A percentile compares a stretch with the other conserved stretches of the same genome.
These are phyloP conservation scores for Agonopterix arenella DNA, from an alignment of 2,888 invertebrate genomes.

Conservation along the genomic window DNA sequence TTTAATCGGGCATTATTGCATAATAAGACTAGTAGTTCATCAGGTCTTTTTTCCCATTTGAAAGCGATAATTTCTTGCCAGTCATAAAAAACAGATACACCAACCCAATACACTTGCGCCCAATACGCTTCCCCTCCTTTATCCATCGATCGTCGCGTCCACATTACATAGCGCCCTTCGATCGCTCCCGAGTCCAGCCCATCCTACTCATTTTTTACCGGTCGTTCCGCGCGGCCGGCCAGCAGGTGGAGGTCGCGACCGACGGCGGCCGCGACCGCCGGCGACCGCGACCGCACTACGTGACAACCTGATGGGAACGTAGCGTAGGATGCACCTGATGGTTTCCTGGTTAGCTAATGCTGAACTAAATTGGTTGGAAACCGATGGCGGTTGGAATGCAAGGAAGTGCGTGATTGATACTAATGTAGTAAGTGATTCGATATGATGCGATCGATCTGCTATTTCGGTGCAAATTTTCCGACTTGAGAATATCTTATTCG, in stretches of 20 bases:
- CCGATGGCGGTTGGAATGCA: background rate
- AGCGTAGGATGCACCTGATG: slow-evolving; percentile 31
- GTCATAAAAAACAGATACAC: too few species aligned
- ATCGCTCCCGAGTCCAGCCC: background rate
- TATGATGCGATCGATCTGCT: too few species aligned
- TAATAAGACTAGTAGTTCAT: too few species aligned
- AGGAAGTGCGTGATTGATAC: background rate
- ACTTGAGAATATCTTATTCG: too few species aligned
- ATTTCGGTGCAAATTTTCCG: too few species aligned
- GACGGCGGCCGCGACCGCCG: slow-evolving; percentile 25
- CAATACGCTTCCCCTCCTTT: too few species aligned
- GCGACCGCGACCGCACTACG: slow-evolving; percentile 35
- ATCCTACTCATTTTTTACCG: slow-evolving; percentile 6
- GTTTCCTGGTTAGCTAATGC: slow-evolving; percentile 30
- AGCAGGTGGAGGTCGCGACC: slow-evolving; percentile 50
- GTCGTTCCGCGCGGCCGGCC: slow-evolving; percentile 45
- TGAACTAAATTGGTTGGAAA: background rate
- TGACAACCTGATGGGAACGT: slow-evolving; percentile 51
- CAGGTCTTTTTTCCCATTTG: too few species aligned
- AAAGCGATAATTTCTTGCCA: too few species aligned
- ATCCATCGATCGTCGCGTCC: background rate
- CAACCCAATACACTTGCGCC: too few species aligned
- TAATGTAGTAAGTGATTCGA: background rate
- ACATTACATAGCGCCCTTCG: background rate
- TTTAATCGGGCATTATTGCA: too few species aligned